Base-by-base conservation (phyloP, 2,113 vertebrate species). In the Setophaga petechia region DNA sequence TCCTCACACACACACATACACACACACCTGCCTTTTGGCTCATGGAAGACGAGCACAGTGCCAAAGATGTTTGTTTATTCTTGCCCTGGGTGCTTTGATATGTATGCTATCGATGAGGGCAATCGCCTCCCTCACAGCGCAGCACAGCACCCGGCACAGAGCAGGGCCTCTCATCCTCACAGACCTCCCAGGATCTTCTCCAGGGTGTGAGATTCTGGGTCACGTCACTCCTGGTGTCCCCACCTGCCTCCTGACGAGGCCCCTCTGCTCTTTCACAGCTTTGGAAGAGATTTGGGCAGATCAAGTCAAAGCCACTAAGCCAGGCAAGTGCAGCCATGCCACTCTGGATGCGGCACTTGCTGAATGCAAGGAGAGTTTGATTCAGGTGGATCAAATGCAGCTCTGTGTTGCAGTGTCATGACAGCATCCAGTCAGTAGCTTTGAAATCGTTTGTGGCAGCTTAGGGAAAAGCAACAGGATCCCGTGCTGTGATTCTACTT, bases 41-140 rank as follows among this genome's bases (percentile, higher is more conserved):
- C 59, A 76, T 39, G 63, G 84, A 62, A 78, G 92, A 67, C 0
- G 3, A 90, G 61, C 66, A 27, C 39, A 33, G 62, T 82, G 90
- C 94, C 94, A 93, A 74, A 89, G 94, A 81, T 90, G 86, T 95
- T 97, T 96, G 94, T 97, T 96, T 95, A 57, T 94, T 96, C 94
- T 93, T 94, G 91, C 68, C 65, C 83, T 63, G 72, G 67, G 39
- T 97, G 86, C 93, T 96, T 97, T 97, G 95, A 97, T 93, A 94
- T 43, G 86, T 86, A 84, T 5, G 63, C 46, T 68, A 93, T 62
- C 15, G 1, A 73, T 23, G 33, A 93, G 55, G 51, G 65, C 68
- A 90, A 67, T 80, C 68, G 23, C 51, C 59, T 84, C 77, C 85
- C 86, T 77, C 88, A 43, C 85, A 86, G 85, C 81, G 61, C 21